Conservation (phyloP, 2,888 invertebrate species). For the Mylabris sibirica region DNA sequence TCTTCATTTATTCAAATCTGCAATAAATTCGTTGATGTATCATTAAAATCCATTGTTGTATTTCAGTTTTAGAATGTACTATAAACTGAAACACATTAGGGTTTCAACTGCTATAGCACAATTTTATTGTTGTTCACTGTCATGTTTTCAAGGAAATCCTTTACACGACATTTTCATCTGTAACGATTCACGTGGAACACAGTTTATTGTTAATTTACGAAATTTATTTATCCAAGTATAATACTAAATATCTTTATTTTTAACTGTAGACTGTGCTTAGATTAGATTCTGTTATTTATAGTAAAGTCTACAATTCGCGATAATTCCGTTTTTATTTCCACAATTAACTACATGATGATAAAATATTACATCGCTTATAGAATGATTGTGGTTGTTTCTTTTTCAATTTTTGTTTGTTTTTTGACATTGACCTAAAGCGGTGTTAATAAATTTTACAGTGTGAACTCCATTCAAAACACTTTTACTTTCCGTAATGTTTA, state of each 20-base stretch:
- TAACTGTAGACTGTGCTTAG: not conserved
- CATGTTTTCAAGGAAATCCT: not conserved
- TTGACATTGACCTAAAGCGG: constrained; percentile 9
- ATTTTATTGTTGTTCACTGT: not conserved
- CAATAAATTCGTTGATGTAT: not conserved
- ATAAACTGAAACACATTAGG: not conserved
- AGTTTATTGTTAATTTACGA: not conserved
- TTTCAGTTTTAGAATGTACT: not conserved
- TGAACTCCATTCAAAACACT: constrained; percentile 5
- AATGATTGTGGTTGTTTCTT: not conserved
- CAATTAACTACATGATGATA: not conserved
- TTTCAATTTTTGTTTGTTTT: not conserved
- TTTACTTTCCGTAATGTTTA: constrained; percentile 5
- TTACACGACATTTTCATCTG: not conserved
- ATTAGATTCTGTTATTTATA: not conserved
- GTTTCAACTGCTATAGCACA: not conserved
- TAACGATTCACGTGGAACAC: not conserved
- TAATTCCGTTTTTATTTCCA: too few species aligned
- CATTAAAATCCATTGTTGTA: not conserved
- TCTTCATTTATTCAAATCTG: not conserved
- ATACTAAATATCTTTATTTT: not conserved
- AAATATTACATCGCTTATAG: not conserved
- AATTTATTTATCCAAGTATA: not conserved
- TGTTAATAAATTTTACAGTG: constrained; percentile 4
- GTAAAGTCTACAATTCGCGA: not conserved